Percentiles rank a stretch among this genome's conserved stretches.
These are phyloP conservation scores for Aspidapion aeneum DNA, from an alignment of 2,888 invertebrate genomes.

Conservation along the genomic window DNA sequence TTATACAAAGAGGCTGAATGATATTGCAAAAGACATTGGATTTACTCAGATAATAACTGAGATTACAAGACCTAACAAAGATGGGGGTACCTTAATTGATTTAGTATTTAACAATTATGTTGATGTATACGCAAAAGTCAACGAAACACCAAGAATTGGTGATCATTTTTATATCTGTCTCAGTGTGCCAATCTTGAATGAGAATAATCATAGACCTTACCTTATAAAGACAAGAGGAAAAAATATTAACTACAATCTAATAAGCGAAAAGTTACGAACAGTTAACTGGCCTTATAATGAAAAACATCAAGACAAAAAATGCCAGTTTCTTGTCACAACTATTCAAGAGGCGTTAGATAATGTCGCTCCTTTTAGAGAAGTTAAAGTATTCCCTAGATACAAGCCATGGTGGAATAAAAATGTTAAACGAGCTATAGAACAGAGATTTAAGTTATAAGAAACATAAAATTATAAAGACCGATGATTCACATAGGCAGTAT, in stretches of 20 bases:
- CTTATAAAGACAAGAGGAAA: neutral
- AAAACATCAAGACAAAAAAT: neutral
- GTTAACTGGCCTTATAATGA: neutral
- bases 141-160: neutral
- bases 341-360: neutral
- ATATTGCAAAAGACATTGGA: neutral
- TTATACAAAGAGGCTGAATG: neutral
- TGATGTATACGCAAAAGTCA: neutral
- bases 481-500: neutral
- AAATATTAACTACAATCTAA: neutral
- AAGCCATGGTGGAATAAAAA: neutral
- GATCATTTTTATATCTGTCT: neutral
- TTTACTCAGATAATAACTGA: neutral
- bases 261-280: neutral
- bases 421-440: neutral
- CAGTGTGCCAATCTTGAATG: neutral
- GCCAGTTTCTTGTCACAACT: neutral
- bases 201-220: neutral
- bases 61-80: neutral
- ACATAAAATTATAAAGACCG: neutral
- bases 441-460: neutral
- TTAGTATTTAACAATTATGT: neutral
- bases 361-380: neutral
- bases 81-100: neutral
- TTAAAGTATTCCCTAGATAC: neutral